phyloP scores from a whole-genome alignment of 2,797 vertebrate genomes.

The Taeniopygia guttata region DNA sequence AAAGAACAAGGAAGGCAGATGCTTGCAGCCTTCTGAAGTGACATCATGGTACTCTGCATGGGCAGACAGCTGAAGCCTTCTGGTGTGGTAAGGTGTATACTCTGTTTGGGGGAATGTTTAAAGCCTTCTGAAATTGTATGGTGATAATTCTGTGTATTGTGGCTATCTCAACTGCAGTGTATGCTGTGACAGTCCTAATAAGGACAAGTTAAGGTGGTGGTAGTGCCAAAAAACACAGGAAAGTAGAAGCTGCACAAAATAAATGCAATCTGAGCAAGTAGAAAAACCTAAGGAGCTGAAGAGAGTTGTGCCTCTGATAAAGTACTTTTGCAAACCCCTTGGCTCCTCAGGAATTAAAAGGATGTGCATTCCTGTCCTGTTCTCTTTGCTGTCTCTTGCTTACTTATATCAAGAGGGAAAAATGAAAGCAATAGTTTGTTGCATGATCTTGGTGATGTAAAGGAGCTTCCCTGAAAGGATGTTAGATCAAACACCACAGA shows the following conservation, averaged over 20 bases:
- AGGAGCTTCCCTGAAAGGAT: not conserved
- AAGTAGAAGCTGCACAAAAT: not conserved
- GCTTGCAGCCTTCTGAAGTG: not conserved
- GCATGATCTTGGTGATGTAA: not conserved
- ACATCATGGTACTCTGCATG: not conserved
- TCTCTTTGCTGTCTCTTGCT: not conserved
- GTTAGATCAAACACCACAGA: not conserved
- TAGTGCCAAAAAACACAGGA: not conserved
- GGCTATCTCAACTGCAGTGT: not conserved
- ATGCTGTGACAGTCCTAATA: not conserved
- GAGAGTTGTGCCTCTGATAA: not conserved
- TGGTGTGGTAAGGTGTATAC: not conserved
- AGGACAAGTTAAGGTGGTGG: not conserved
- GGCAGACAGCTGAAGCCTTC: not conserved
- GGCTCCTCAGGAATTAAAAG: not conserved
- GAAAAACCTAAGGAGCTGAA: not conserved
- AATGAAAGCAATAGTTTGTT: not conserved
- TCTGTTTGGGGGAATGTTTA: not conserved
- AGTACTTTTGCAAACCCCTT: not conserved
- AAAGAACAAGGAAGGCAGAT: not conserved
- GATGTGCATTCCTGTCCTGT: not conserved
- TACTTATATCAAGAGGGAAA: not conserved
- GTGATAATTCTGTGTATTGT: fast-evolving
- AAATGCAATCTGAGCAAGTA: not conserved
- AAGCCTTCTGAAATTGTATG: not conserved